Conservation (phyloP, 2,797 vertebrate genomes). For the Galagoides demidoff region DNA sequence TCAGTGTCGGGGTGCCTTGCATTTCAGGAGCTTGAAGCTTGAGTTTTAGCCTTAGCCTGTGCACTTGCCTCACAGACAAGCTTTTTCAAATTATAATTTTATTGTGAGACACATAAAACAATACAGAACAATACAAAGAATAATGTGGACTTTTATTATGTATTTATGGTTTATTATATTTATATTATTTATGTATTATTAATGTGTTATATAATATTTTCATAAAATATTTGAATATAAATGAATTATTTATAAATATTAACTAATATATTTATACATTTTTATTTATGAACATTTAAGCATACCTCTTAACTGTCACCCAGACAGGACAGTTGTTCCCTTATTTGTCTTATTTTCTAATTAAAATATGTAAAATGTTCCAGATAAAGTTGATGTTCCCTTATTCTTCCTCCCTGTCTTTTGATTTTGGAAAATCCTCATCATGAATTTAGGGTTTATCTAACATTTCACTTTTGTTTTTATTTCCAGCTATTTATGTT, state of each 20-base stretch:
- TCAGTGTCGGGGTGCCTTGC: not conserved
- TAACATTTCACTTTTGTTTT: conserved; percentile 16
- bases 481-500: not conserved
- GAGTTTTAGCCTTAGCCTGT: not conserved
- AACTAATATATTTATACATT: not conserved
- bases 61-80: not conserved
- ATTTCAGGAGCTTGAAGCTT: not conserved
- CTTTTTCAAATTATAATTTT: not conserved
- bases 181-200: not conserved
- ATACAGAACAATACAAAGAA: not conserved
- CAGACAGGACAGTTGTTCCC: not conserved
- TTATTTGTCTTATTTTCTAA: not conserved
- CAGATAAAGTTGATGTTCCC: not conserved
- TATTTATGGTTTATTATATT: not conserved
- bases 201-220: not conserved
- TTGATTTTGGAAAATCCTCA: not conserved
- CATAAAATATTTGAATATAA: not conserved
- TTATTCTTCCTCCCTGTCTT: not conserved
- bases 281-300: not conserved
- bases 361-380: not conserved
- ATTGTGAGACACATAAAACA: not conserved
- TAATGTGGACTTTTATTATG: too few species aligned
- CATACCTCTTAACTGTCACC: not conserved
- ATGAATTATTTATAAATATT: not conserved
- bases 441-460: not conserved